These are phyloP conservation scores for Dynastes maya DNA, from an alignment of 2,888 invertebrate species.

Conservation along the genomic window DNA sequence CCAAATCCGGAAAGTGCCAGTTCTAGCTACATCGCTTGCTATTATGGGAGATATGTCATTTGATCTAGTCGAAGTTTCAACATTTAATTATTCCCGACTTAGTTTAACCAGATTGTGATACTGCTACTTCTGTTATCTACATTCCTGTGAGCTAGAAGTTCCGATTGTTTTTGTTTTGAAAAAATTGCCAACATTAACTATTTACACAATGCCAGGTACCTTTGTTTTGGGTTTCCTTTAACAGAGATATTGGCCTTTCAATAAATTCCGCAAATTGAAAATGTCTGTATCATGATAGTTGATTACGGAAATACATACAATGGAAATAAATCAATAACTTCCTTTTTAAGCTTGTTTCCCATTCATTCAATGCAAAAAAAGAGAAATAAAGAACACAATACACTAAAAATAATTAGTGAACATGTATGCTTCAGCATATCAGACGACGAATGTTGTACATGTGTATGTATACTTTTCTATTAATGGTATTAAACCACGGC, in stretches of 20 bases:
- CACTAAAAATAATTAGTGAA: constrained; percentile 34
- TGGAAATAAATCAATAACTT: constrained; percentile 43
- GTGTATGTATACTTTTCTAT: constrained; percentile 28
- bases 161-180: not conserved
- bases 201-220: not conserved
- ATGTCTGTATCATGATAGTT: constrained; percentile 11
- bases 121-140: not conserved
- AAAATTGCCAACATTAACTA: not conserved
- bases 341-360: constrained; percentile 9
- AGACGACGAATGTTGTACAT: not conserved
- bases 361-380: constrained; percentile 24
- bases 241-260: not conserved
- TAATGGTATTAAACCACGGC: constrained; percentile 43
- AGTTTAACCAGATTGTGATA: constrained; percentile 31
- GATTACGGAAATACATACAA: constrained; percentile 25
- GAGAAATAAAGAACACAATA: constrained; percentile 30
- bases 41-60: constrained; percentile 31
- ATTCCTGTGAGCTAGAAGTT: too few relatives aligned
- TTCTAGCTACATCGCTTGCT: constrained; percentile 39
- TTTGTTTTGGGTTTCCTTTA: not conserved
- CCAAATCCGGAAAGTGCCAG: constrained; percentile 37
- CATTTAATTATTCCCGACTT: constrained; percentile 42
- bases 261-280: not conserved
- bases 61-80: constrained; percentile 44
- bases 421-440: constrained; percentile 17